These are phyloP conservation scores for Plecotus auritus DNA, from an alignment of 2,113 vertebrate genomes.

Conservation along the genomic window DNA sequence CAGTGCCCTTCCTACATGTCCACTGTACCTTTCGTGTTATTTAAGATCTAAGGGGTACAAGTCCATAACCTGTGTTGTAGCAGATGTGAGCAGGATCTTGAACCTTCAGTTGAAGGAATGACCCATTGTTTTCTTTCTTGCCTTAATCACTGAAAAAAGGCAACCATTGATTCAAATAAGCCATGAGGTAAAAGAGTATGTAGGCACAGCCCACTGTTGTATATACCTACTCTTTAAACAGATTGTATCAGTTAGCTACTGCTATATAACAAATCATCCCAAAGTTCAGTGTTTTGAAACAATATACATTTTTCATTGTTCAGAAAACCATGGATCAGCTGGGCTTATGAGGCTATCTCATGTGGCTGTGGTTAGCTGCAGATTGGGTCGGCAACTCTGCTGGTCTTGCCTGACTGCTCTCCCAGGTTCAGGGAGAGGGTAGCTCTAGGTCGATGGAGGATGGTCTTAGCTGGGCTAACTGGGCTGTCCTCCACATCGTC, in stretches of 20 bases:
- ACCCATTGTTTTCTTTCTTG: neutral
- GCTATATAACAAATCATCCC: neutral
- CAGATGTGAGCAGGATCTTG: neutral
- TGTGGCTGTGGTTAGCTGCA: neutral
- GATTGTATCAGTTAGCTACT: neutral
- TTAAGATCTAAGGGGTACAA: neutral
- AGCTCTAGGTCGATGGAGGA: neutral
- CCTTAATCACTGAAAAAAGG: neutral
- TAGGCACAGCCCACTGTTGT: neutral
- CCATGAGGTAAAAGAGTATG: neutral
- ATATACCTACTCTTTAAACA: neutral
- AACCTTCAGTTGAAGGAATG: neutral
- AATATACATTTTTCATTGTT: neutral
- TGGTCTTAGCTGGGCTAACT: neutral
- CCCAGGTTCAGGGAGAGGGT: too few relatives aligned
- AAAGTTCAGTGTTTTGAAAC: neutral
- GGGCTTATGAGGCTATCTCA: neutral
- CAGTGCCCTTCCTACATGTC: neutral
- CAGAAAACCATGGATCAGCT: neutral
- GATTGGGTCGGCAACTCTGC: neutral
- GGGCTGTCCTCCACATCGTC: neutral
- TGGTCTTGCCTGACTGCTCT: neutral
- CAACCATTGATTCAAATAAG: neutral
- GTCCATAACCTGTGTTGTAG: neutral
- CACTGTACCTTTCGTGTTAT: neutral